phyloP scores from a whole-genome alignment of 2,113 vertebrate genomes.

The Cichladusa arquata region DNA sequence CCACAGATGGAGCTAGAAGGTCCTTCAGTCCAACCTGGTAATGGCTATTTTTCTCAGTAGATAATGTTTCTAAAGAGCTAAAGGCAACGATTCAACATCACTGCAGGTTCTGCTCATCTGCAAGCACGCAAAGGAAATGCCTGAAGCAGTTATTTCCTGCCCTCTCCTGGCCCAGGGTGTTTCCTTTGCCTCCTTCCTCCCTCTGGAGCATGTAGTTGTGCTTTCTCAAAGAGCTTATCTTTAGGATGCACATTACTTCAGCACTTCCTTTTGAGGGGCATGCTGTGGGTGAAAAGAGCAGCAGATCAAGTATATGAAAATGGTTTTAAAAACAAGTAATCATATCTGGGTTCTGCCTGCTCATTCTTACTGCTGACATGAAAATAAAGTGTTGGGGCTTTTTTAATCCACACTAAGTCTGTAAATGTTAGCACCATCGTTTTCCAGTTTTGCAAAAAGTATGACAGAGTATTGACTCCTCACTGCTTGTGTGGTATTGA shows the following conservation, averaged over 20 bases:
- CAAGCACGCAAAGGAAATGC: neutral
- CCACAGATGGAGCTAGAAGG: neutral
- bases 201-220: neutral
- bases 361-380: neutral
- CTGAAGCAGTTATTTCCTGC: conserved; percentile 27
- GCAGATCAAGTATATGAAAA: neutral
- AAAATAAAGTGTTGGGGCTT: neutral
- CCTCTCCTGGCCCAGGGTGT: neutral
- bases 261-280: neutral
- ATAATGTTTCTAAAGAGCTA: neutral
- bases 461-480: neutral
- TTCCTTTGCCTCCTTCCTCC: conserved; percentile 12
- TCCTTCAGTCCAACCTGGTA: neutral
- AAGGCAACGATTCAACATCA: neutral
- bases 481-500: neutral
- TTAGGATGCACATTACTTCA: neutral
- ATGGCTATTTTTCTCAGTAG: neutral
- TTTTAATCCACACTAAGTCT: neutral
- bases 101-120: neutral
- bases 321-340: neutral
- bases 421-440: neutral
- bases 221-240: conserved; percentile 29
- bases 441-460: neutral
- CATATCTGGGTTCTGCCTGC: neutral
- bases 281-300: neutral